A percentile compares a stretch with the other conserved stretches of the same genome.
Conservation (phyloP, 1,140 invertebrate species). For the Asbolus verrucosus region DNA sequence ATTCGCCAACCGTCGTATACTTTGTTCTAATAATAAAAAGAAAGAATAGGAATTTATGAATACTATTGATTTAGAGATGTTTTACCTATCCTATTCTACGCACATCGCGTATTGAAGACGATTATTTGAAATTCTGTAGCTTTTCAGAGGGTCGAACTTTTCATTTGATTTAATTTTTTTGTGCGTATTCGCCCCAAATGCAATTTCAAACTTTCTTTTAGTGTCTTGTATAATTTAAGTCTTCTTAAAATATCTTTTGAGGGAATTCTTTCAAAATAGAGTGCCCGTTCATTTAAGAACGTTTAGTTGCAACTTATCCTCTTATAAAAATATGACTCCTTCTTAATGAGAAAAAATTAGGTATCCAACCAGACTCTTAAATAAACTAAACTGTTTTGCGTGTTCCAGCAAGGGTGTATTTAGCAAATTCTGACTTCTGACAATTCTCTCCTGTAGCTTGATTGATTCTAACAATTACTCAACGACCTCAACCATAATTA, state of each 20-base stretch:
- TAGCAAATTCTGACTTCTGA: conserved; percentile 29
- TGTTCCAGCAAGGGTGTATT: conserved; percentile 23
- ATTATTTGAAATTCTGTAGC: conserved; percentile 33
- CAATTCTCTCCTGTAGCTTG: conserved; percentile 24
- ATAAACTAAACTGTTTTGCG: conserved; percentile 22
- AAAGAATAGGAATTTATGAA: no score
- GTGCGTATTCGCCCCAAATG: conserved; percentile 10
- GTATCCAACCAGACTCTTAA: not conserved
- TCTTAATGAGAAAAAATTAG: no score
- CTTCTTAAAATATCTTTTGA: not conserved
- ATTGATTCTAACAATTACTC: conserved; percentile 39
- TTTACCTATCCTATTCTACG: conserved; percentile 13
- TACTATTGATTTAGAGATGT: conserved; percentile 4
- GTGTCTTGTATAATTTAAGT: conserved; percentile 12
- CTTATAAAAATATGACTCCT: no score
- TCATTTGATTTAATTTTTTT: conserved; percentile 29
- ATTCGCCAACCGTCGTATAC: no score
- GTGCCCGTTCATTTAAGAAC: not conserved
- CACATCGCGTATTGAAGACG: not conserved
- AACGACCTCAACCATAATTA: conserved; percentile 35
- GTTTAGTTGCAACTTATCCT: not conserved
- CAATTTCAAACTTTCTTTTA: conserved; percentile 11
- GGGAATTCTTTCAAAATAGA: not conserved
- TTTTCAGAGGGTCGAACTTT: conserved; percentile 11
- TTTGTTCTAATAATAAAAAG: no score